Evolutionary conservation across 2,113 vertebrate species (phyloP).

Genomic region (Arenaria interpres): DNA sequence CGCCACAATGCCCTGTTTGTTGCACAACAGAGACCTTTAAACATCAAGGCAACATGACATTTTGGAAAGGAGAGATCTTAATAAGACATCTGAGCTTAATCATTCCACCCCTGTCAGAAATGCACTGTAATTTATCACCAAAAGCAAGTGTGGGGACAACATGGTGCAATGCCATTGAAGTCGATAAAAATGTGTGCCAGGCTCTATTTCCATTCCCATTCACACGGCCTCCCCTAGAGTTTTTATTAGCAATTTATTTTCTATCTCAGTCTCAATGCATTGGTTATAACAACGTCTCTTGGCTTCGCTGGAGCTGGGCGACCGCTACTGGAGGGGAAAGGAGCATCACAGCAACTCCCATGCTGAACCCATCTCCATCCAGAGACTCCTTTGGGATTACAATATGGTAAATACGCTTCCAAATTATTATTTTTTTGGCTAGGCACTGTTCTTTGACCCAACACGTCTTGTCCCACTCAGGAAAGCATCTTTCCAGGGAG

Average conservation of each 20-base stretch:
- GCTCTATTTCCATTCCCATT: background rate
- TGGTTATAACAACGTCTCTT: background rate
- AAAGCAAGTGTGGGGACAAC: background rate
- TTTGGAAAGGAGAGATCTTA: constrained; percentile 1
- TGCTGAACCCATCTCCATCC: background rate
- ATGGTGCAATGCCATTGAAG: background rate
- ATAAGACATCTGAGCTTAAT: background rate
- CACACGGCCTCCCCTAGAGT: background rate
- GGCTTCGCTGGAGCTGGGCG: background rate
- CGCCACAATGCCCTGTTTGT: background rate
- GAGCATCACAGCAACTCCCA: background rate
- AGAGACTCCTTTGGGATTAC: background rate
- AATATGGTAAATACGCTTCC: background rate
- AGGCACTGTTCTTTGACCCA: background rate
- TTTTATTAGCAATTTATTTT: background rate
- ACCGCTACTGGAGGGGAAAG: background rate
- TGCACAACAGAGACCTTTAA: constrained; percentile 9
- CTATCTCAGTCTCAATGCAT: background rate
- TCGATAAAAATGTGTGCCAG: background rate
- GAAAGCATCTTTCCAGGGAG: background rate
- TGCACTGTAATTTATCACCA: background rate
- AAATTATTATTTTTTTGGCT: background rate
- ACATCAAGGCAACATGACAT: constrained; percentile 1
- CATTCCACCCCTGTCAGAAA: background rate
- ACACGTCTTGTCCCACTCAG: background rate